phyloP scores from a whole-genome alignment of 2,888 invertebrate genomes.

The Cephonodes hylas region DNA sequence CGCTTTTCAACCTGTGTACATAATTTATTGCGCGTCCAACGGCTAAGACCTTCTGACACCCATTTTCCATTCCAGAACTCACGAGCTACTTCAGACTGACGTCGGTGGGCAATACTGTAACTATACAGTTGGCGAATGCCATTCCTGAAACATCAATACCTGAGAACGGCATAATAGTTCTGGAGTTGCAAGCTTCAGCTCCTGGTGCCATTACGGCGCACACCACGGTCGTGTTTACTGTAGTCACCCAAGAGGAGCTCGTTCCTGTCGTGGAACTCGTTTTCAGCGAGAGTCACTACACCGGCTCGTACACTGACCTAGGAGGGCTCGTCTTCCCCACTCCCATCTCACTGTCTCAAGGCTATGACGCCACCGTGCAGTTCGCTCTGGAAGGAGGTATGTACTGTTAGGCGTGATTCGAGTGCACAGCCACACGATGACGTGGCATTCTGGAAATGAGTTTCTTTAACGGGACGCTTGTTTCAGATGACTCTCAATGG shows the following conservation, averaged over 20 bases:
- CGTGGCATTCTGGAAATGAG: not conserved
- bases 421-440: too few species aligned
- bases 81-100: constrained; percentile 19
- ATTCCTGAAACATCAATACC: constrained; percentile 27
- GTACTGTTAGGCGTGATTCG: not conserved
- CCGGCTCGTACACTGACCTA: constrained; percentile 31
- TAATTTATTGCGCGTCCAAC: not conserved
- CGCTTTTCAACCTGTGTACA: not conserved
- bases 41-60: not conserved
- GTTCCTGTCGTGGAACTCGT: constrained; percentile 25
- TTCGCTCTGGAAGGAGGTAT: constrained; percentile 41
- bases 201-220: constrained; percentile 15
- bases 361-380: constrained; percentile 31
- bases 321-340: constrained; percentile 28
- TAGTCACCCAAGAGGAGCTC: not conserved
- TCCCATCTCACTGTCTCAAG: constrained; percentile 30
- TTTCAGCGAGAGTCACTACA: constrained; percentile 32
- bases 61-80: constrained; percentile 19
- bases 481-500: constrained; percentile 39
- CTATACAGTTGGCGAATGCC: constrained; percentile 13
- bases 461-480: not conserved
- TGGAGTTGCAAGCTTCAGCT: constrained; percentile 21
- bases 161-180: constrained; percentile 16
- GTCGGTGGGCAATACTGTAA: constrained; percentile 19
- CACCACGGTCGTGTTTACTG: constrained; percentile 18